Conservation (phyloP, 2,113 vertebrate species). For the Taurulus bubalis region DNA sequence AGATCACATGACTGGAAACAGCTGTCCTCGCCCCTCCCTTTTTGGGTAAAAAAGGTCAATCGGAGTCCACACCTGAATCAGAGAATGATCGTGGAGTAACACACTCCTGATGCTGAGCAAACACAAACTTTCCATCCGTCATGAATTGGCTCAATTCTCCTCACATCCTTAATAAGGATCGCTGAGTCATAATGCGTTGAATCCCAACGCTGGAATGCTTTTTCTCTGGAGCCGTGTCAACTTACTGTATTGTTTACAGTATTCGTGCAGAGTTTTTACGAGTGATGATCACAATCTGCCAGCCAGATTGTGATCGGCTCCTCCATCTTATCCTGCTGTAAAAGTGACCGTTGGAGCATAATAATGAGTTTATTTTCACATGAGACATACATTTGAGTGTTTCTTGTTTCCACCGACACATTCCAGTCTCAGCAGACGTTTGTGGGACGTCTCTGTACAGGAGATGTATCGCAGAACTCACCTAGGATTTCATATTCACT, state of each 20-base stretch:
- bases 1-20: slow-evolving; percentile 20
- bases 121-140: background rate
- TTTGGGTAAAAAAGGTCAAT: slow-evolving; percentile 15
- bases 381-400: background rate
- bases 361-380: slow-evolving; percentile 23
- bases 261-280: background rate
- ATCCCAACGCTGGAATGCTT: slow-evolving; percentile 4
- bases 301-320: background rate
- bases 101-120: slow-evolving; percentile 41
- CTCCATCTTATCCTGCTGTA: background rate
- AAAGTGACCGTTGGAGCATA: background rate
- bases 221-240: slow-evolving; percentile 9
- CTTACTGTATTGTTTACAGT: slow-evolving; percentile 7
- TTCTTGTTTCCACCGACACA: slow-evolving; percentile 4
- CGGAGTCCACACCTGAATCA: slow-evolving; percentile 46
- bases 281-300: background rate
- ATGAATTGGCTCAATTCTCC: background rate
- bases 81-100: slow-evolving; percentile 19
- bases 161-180: slow-evolving; percentile 26
- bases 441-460: background rate
- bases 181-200: slow-evolving; percentile 23
- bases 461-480: background rate
- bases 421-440: background rate
- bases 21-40: slow-evolving; percentile 10
- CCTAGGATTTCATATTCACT: background rate